Conservation (phyloP, 2,888 invertebrate species). For the Lepidocyrtinus sp. region DNA sequence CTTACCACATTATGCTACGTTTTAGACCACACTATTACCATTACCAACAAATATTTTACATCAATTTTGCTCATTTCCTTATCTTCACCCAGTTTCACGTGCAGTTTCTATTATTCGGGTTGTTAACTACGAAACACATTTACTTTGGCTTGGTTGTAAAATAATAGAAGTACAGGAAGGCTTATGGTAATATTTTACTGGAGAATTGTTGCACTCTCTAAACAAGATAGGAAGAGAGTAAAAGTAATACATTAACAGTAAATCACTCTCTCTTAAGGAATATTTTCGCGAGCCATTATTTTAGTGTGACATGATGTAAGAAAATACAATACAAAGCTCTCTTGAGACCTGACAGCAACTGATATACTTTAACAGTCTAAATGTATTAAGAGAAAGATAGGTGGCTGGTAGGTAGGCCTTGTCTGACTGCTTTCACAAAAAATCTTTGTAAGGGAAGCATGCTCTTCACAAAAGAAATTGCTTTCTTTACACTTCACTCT, state of each 20-base stretch:
- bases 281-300: slow-evolving; percentile 20
- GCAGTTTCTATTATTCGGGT: background rate
- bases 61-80: background rate
- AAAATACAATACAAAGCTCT: slow-evolving; percentile 31
- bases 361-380: background rate
- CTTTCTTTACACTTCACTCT: background rate
- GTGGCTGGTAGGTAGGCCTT: background rate
- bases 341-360: slow-evolving; percentile 30
- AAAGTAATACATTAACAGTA: slow-evolving; percentile 27
- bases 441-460: background rate
- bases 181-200: background rate
- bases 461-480: background rate
- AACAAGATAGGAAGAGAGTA: background rate
- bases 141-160: background rate
- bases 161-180: background rate
- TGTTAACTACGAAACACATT: background rate
- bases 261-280: slow-evolving; percentile 27
- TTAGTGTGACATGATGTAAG: background rate
- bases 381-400: background rate
- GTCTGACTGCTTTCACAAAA: no score
- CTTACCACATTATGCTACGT: background rate
- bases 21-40: background rate
- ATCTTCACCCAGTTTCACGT: background rate
- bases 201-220: background rate
- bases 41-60: background rate